Base-by-base conservation (phyloP, 2,113 vertebrate genomes). In the Strix aluco region DNA sequence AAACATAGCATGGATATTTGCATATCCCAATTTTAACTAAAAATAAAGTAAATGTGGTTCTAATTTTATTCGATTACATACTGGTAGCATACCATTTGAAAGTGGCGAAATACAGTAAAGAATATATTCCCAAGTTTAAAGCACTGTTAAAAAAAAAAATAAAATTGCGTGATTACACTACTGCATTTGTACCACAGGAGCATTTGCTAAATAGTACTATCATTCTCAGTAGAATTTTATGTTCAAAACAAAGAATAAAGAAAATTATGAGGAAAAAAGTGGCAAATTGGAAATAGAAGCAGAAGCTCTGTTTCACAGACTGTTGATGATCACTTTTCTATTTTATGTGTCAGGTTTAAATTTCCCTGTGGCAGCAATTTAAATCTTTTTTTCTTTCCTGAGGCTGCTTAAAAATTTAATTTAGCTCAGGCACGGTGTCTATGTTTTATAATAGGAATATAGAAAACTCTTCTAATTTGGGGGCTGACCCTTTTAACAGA, bases 381-480 rank as follows among this genome's bases (percentile, higher is more conserved):
- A 97, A 98, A 97, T 97, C 95, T 94, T 98, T 97, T 98, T 97
- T 98, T 97, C 92, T 97, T 98, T 98, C 96, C 92, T 94, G 96
- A 90, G 82, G 95, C 97, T 94, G 92, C 94, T 98, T 97, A 97
- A 98, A 98, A 96, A 97, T 97, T 98, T 98, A 98, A 97, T 97
- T 98, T 98, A 97, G 74, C 88, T 81, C 86, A 96, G 90, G 78
- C 97, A 89, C 67, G 75, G 74, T 95, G 95, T 95, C 96, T 97
- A 61, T 85, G 55, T 97, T 98, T 96, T 97, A 97, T 97, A 97
- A 98, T 90, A 95, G 80, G 96, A 97, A 96, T 96, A 96, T 91
- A 96, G 96, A 98, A 98, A 98, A 97, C 77, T 92, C 88, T 96
- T 95, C 91, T 98, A 98, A 98, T 98, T 98, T 98, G 96, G 96